A percentile compares a stretch with the other conserved stretches of the same genome.
Conservation (phyloP, 2,888 invertebrate species). For the Xylocampa areola region DNA sequence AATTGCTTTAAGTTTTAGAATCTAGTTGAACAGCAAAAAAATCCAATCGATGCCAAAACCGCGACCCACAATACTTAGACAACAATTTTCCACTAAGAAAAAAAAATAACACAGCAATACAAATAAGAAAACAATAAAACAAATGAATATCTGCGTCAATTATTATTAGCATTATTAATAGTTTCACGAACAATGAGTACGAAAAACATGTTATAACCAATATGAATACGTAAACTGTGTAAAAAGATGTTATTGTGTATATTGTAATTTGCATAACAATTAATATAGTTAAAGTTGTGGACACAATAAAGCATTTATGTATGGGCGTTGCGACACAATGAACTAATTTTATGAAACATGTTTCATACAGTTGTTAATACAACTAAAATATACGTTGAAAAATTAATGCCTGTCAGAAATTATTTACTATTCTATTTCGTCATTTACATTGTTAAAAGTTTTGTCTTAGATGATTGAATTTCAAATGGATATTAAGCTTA, state of each 20-base stretch:
- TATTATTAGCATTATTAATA: conserved; percentile 70
- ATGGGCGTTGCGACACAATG: conserved; percentile 69
- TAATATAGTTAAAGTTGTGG: conserved; percentile 60
- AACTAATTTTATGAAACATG: conserved; percentile 72
- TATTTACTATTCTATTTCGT: conserved; percentile 48
- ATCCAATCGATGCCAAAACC: conserved; percentile 13
- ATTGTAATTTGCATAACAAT: conserved; percentile 70
- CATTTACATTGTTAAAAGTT: conserved; percentile 19
- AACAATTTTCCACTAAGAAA: conserved; percentile 18
- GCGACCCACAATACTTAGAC: neutral
- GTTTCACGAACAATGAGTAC: conserved; percentile 57
- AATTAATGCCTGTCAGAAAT: conserved; percentile 60
- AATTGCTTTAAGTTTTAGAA: too few relatives aligned
- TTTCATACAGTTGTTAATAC: conserved; percentile 60
- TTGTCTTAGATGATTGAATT: conserved; percentile 11
- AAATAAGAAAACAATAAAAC: conserved; percentile 39
- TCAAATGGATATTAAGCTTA: conserved; percentile 7
- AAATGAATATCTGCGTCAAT: conserved; percentile 66
- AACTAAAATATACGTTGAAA: conserved; percentile 48
- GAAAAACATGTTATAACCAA: conserved; percentile 67
- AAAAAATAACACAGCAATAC: conserved; percentile 32
- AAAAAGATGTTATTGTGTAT: conserved; percentile 60
- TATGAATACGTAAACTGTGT: conserved; percentile 65
- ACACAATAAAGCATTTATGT: conserved; percentile 62
- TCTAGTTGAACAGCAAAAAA: neutral